Base-by-base conservation (phyloP, 2,113 vertebrate genomes). In the Salminus brasiliensis region DNA sequence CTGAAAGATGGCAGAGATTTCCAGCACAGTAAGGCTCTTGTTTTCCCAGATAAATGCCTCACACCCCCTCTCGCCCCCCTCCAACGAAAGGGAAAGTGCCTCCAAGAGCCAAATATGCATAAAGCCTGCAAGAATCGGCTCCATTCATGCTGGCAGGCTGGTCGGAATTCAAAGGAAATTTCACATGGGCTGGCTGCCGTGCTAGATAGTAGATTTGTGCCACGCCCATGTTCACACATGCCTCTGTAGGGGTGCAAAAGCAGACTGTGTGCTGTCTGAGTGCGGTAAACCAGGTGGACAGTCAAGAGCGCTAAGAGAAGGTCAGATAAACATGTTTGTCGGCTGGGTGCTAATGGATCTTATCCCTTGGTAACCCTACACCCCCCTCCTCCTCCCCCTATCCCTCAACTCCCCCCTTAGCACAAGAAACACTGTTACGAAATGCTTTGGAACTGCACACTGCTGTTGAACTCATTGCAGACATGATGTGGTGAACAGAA, bases 1-100 rank as follows among this genome's bases (percentile, higher is more conserved):
- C 71, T 66, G 29, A 72, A 65, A 21, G 25, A 52, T 29, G 27
- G 55, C 8, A 66, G 41, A 30, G 59, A 49, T 69, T 80, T 55
- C 59, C 72, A 76, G 72, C 65, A 79, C 82, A 80, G 68, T 84
- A 62, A 30, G 53, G 25, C 45, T 63, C 74, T 84, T 80, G 77
- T 83, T 79, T 76, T 62, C 71, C 34, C 25, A 73, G 74, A 82
- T 79, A 74, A 83, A 83, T 79, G 67, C 72, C 47, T 71, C n/a
- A n/a, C n/a, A n/a, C n/a, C n/a, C n/a, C 39, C 30, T 43, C 67
- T 49, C 76, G n/a, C n/a, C n/a, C 39, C 30, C 53, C 67, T 49
- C 76, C 59, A 79, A 76, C 62, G 72, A 75, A 30, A 55, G 15
- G 81, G 47, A 65, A 55, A 83, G 76, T 65, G 76, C 65, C 62